Base-by-base conservation (phyloP, 2,113 vertebrate genomes). In the Heptranchias perlo region DNA sequence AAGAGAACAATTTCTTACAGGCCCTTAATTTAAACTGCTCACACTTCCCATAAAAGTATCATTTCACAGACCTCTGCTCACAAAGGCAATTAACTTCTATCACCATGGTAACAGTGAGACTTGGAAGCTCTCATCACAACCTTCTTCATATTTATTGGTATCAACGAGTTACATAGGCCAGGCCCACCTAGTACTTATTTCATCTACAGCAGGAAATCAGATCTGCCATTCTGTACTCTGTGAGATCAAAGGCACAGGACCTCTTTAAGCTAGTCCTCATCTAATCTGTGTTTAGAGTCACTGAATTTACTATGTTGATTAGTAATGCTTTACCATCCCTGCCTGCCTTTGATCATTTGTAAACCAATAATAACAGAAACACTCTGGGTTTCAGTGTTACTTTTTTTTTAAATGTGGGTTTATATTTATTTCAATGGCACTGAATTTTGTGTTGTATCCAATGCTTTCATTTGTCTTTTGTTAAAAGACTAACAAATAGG, bases 31-130 rank as follows among this genome's bases (percentile, higher is more conserved):
- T 61, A 93, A 89, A 54, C 86, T 94, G 61, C 92, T 94, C 61
- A 25, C n/a, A 47, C n/a, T 95, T 69, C 64, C 65, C 73, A n/a
- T 67, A 47, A 49, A 25, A 31, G 93, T 95, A 95, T 95, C 39
- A 95, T 49, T 95, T 95, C 65, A 69, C 94, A 95, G 64, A 52
- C 25, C 44, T 52, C 65, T 95, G 94, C 94, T 95, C 65, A 69
- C 94, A 69, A 52, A 49, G 64, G 64, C 94, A 95, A 95, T 95
- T 95, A 95, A 69, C 94, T 95, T 95, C 8, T 49, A 67, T 95
- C 65, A 62, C 94, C 44, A 69, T 95, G 94, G 94, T 5, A 95
- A 95, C 94, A 8, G 44, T 5, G 44, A 69, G 39, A 69, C 39
- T 69, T 49, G 64, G 93, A 67, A 69, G 93, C 93, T 95, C 39